phyloP scores from a whole-genome alignment of 2,113 vertebrate genomes.

The Ovibos moschatus region DNA sequence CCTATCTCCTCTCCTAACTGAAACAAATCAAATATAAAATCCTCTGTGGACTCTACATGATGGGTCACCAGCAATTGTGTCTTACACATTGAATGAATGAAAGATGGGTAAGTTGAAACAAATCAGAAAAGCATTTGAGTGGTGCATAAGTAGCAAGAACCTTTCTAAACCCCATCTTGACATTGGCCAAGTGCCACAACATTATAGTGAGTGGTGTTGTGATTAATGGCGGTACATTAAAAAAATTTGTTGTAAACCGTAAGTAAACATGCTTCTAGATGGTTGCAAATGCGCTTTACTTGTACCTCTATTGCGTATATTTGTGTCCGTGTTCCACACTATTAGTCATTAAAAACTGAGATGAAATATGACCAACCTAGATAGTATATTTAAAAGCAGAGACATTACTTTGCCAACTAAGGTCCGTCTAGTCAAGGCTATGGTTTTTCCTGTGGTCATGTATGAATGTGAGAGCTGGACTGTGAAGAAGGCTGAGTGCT shows the following conservation, averaged over 20 bases:
- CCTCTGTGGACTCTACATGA: not conserved
- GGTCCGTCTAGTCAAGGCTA: no score
- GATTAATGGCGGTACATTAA: not conserved
- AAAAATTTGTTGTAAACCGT: not conserved
- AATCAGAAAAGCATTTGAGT: not conserved
- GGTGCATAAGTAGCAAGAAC: accelerated
- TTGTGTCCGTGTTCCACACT: not conserved
- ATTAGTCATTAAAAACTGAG: not conserved
- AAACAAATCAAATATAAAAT: not conserved
- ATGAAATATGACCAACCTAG: not conserved
- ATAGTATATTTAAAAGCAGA: no score
- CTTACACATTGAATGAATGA: not conserved
- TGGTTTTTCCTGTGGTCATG: no score
- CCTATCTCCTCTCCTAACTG: not conserved
- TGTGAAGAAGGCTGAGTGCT: no score
- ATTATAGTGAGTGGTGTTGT: not conserved
- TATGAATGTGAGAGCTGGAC: no score
- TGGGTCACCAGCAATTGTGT: not conserved
- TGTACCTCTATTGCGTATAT: not conserved
- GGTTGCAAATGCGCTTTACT: not conserved
- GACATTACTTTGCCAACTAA: no score
- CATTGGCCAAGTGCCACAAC: not conserved
- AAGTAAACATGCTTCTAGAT: not conserved
- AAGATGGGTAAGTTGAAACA: not conserved
- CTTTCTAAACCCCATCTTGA: not conserved